Conservation (phyloP, 2,888 invertebrate genomes). For the Euphydryas editha region DNA sequence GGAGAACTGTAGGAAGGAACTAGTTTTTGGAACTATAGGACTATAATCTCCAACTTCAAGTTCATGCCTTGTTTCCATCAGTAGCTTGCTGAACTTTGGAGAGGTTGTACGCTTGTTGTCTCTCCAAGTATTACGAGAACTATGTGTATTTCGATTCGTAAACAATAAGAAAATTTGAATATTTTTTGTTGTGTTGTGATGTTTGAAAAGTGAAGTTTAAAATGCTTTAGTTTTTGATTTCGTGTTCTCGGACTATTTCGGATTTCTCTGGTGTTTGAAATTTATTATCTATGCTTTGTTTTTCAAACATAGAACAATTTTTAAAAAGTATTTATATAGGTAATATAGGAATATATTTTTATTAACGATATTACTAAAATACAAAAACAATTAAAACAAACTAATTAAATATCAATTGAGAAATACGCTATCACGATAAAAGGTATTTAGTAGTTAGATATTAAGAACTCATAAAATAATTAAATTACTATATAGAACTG, state of each 20-base stretch:
- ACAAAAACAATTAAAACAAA: too few relatives aligned
- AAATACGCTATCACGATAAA: background rate
- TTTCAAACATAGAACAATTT: background rate
- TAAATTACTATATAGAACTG: background rate
- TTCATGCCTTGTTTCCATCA: conserved; percentile 46
- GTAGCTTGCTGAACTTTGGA: conserved; percentile 52
- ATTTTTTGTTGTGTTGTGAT: conserved; percentile 8
- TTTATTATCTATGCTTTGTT: background rate
- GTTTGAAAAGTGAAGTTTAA: background rate
- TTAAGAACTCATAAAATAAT: background rate
- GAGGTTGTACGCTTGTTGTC: conserved; percentile 50
- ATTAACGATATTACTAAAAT: too few relatives aligned
- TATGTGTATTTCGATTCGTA: background rate
- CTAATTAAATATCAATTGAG: background rate
- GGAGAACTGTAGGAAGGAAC: conserved; percentile 25
- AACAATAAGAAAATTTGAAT: background rate
- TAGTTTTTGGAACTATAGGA: conserved; percentile 36
- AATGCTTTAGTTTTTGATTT: conserved; percentile 8
- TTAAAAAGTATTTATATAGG: background rate
- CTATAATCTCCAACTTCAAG: conserved; percentile 32
- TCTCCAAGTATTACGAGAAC: background rate
- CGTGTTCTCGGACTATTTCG: background rate
- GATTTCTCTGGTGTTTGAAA: conserved; percentile 20
- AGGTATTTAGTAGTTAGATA: background rate
- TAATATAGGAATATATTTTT: too few relatives aligned